These are phyloP conservation scores for Bubalus kerabau DNA, from an alignment of 2,113 vertebrate genomes.

Conservation along the genomic window DNA sequence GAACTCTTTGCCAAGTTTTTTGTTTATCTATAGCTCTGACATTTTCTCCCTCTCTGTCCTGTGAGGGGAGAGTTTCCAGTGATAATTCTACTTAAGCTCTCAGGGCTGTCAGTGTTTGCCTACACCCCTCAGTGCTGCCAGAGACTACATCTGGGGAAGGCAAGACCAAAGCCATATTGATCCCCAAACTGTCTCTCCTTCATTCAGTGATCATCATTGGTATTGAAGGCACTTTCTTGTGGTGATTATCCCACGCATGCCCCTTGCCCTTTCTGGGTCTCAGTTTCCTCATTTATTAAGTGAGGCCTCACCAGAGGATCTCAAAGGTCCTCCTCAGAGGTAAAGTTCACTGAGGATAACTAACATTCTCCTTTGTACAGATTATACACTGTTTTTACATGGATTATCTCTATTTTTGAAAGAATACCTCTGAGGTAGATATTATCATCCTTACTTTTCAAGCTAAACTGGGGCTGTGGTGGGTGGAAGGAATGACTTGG, in stretches of 20 bases:
- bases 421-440: not conserved
- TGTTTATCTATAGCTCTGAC: slow-evolving; percentile 44
- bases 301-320: not conserved
- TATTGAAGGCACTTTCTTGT: not conserved
- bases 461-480: not conserved
- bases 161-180: not conserved
- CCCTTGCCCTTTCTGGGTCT: not conserved
- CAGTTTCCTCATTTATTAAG: not conserved
- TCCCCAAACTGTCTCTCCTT: not conserved
- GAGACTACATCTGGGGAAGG: not conserved
- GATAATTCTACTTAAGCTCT: slow-evolving; percentile 12
- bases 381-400: not conserved
- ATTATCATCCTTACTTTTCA: not conserved
- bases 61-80: slow-evolving; percentile 36
- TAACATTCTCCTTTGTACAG: not conserved
- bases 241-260: not conserved
- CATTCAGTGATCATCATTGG: not conserved
- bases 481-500: not conserved
- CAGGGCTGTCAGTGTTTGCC: not conserved
- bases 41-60: not conserved
- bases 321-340: not conserved
- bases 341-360: not conserved
- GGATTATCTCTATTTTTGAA: not conserved
- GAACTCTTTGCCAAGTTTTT: slow-evolving; percentile 34
- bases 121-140: not conserved